A percentile compares a stretch with the other conserved stretches of the same genome.
Conservation (phyloP, 2,888 invertebrate species). For the Caenorhabditis sp. region DNA sequence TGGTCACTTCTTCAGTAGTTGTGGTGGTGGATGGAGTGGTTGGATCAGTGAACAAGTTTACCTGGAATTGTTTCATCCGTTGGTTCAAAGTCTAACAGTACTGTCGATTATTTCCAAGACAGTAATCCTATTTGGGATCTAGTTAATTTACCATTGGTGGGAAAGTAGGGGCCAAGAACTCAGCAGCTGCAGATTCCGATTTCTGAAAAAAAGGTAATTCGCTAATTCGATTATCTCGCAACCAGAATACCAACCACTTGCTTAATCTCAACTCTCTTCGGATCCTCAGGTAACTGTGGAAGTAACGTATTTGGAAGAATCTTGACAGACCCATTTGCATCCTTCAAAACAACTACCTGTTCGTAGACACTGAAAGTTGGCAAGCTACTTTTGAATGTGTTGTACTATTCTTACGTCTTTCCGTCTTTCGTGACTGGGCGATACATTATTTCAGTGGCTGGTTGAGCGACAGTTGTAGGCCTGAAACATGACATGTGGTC, state of each 20-base stretch:
- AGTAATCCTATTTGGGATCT: constrained; percentile 3
- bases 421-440: constrained; percentile 57
- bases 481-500: constrained; percentile 54
- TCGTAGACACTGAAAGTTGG: constrained; percentile 53
- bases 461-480: constrained; percentile 42
- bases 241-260: constrained; percentile 39
- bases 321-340: constrained; percentile 50
- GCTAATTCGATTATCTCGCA: constrained; percentile 46
- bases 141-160: constrained; percentile 52
- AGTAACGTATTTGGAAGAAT: constrained; percentile 51
- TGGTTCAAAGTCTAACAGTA: too few species aligned
- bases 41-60: constrained; percentile 52
- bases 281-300: constrained; percentile 37
- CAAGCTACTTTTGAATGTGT: not conserved
- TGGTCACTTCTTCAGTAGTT: constrained; percentile 30
- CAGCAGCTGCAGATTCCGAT: constrained; percentile 26
- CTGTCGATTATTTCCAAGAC: too few species aligned
- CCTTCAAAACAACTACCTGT: constrained; percentile 59
- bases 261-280: constrained; percentile 43
- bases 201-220: constrained; percentile 39
- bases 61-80: constrained; percentile 34
- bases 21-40: constrained; percentile 40
- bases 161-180: constrained; percentile 62
- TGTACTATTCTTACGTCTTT: constrained; percentile 47
- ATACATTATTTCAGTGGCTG: constrained; percentile 61